Percentiles rank a stretch among this genome's conserved stretches.
phyloP scores from a whole-genome alignment of 2,888 invertebrate species.

The Steinernema hermaphroditum region DNA sequence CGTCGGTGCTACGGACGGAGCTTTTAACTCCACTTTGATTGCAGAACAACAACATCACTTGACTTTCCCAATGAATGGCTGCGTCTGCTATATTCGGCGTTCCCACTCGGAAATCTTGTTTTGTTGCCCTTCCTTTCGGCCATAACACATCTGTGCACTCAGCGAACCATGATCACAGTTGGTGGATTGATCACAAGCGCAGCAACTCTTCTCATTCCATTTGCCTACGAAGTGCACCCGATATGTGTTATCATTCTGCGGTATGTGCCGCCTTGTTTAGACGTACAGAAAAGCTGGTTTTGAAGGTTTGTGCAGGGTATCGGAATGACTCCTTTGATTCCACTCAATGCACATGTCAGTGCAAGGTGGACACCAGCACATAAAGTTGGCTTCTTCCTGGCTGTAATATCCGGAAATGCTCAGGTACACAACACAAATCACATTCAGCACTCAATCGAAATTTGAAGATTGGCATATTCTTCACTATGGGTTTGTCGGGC shows the following conservation, averaged over 20 bases:
- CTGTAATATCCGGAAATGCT: constrained; percentile 39
- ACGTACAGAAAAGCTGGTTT: neutral
- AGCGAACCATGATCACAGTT: constrained; percentile 19
- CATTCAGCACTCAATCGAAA: no score
- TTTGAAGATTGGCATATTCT: constrained; percentile 45
- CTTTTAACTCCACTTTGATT: neutral
- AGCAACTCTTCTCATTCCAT: constrained; percentile 32
- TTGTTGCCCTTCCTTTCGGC: constrained; percentile 26
- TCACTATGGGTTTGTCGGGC: constrained; percentile 41
- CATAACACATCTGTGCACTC: neutral
- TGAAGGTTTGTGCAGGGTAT: constrained; percentile 40
- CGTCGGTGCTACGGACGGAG: constrained; percentile 18
- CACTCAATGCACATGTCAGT: constrained; percentile 40
- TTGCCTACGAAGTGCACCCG: constrained; percentile 32
- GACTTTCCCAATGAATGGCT: constrained; percentile 29
- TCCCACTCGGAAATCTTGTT: constrained; percentile 31
- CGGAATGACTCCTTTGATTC: constrained; percentile 39
- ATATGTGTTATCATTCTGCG: constrained; percentile 31
- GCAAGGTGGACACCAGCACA: constrained; percentile 39
- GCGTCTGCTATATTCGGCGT: constrained; percentile 30
- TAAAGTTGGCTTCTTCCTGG: constrained; percentile 42
- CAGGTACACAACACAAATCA: constrained; percentile 36
- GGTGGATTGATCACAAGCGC: constrained; percentile 31
- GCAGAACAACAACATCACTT: constrained; percentile 20
- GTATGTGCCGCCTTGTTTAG: neutral